These are phyloP conservation scores for Haliclystus octoradiatus DNA, from an alignment of 30 jellyfish, hydroid and myxozoan species.

Conservation along the genomic window DNA sequence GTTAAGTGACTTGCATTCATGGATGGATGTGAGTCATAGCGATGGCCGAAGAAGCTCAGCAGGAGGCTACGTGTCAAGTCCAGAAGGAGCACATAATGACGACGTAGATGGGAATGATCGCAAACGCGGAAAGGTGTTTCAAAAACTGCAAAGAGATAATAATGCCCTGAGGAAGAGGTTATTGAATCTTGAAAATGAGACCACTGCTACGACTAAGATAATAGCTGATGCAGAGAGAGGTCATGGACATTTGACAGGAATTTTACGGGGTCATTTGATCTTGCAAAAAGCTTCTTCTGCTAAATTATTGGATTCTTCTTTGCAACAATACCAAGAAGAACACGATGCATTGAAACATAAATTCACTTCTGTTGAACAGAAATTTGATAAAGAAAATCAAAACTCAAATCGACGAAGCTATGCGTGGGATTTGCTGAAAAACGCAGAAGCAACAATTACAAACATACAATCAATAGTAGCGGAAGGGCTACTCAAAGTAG, in stretches of 20 bases:
- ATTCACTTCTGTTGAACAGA: conserved; percentile 51
- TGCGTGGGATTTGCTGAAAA: conserved; percentile 82
- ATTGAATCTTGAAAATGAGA: conserved; percentile 70
- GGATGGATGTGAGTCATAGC: not conserved
- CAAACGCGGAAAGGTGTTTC: conserved; percentile 27
- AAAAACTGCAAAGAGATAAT: conserved; percentile 76
- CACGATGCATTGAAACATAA: conserved; percentile 46
- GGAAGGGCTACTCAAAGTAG: conserved; percentile 85
- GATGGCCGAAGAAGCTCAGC: not conserved
- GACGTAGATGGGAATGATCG: conserved; percentile 20
- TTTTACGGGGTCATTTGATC: conserved; percentile 72
- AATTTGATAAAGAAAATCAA: conserved; percentile 52
- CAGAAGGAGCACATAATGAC: not conserved
- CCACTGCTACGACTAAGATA: conserved; percentile 76
- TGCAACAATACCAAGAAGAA: conserved; percentile 70
- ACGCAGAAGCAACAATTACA: conserved; percentile 77
- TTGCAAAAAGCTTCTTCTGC: conserved; percentile 84
- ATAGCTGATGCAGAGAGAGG: conserved; percentile 98
- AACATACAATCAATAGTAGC: conserved; percentile 66
- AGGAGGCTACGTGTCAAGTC: conserved; percentile 1
- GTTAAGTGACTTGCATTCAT: not conserved
- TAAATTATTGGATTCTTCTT: conserved; percentile 65
- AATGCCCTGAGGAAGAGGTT: conserved; percentile 55
- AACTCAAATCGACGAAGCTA: conserved; percentile 52
- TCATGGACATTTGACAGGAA: conserved; percentile 96